These are phyloP conservation scores for Muntiacus muntjak DNA, from an alignment of 2,113 vertebrate species.

Conservation along the genomic window DNA sequence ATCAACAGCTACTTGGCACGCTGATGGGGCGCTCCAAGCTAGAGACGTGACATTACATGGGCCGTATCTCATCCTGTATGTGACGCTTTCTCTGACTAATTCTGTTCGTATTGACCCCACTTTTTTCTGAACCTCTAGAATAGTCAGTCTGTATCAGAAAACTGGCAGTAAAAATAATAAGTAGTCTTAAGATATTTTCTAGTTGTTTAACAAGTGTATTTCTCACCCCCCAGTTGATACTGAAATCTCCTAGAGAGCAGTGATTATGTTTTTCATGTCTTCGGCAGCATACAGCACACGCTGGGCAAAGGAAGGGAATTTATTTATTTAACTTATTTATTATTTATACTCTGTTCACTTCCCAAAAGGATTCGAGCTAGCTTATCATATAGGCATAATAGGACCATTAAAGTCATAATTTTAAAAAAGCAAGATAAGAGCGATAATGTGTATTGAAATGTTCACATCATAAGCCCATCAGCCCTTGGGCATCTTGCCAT, in stretches of 20 bases:
- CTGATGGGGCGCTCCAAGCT: no score
- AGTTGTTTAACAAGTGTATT: neutral
- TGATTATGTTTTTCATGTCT: neutral
- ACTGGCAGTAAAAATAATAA: neutral
- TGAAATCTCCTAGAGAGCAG: neutral
- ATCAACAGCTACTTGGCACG: neutral
- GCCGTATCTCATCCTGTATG: neutral
- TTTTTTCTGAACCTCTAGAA: neutral
- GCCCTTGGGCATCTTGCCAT: neutral
- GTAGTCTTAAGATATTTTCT: neutral
- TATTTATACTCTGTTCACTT: slow-evolving; percentile 32
- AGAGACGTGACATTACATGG: neutral
- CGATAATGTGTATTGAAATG: neutral
- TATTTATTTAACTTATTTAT: slow-evolving; percentile 39
- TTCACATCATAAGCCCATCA: neutral
- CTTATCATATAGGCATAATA: neutral
- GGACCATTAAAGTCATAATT: neutral
- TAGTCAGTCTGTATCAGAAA: neutral
- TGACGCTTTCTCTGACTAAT: neutral
- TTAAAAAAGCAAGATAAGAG: neutral
- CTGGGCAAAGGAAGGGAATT: neutral
- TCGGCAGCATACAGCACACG: neutral
- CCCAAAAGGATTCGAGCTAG: neutral
- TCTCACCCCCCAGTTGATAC: neutral
- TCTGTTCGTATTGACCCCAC: neutral